Percentiles rank a stretch among this genome's conserved stretches.
phyloP scores from a whole-genome alignment of 2,888 invertebrate genomes.

The Octonoba sinensis region DNA sequence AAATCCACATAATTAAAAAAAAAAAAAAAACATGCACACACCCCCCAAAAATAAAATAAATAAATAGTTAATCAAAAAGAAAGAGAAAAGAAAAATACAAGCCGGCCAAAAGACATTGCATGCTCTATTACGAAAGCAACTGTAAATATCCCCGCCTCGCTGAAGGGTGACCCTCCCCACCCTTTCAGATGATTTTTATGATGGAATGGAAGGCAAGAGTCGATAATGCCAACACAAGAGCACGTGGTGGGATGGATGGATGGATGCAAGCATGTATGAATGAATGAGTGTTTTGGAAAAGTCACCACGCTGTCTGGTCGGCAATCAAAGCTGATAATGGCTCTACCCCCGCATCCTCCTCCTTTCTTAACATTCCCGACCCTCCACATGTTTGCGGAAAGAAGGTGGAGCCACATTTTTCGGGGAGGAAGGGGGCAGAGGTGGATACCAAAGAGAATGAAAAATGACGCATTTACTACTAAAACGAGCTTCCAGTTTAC shows the following conservation, averaged over 20 bases:
- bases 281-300: slow-evolving; percentile 33
- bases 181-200: too few species aligned
- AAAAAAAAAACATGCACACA: too few species aligned
- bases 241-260: slow-evolving; percentile 33
- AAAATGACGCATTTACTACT: not conserved
- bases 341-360: slow-evolving; percentile 4
- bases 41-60: too few species aligned
- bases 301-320: slow-evolving; percentile 57
- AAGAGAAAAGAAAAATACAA: too few species aligned
- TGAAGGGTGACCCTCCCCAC: too few species aligned
- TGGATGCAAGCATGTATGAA: slow-evolving; percentile 25
- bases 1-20: too few species aligned
- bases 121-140: too few species aligned
- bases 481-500: too few species aligned
- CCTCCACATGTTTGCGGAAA: not conserved
- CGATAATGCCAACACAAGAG: slow-evolving; percentile 31
- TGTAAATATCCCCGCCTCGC: too few species aligned
- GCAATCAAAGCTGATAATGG: slow-evolving; percentile 59
- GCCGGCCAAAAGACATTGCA: too few species aligned
- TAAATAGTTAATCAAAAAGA: too few species aligned
- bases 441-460: not conserved
- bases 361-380: slow-evolving; percentile 1
- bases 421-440: not conserved
- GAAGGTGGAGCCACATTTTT: slow-evolving; percentile 41
- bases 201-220: too few species aligned